Evolutionary conservation across 1,140 invertebrate species (phyloP), one percentile per base, ranked within the genome.

Genomic region (Drosophila bocki): DNA sequence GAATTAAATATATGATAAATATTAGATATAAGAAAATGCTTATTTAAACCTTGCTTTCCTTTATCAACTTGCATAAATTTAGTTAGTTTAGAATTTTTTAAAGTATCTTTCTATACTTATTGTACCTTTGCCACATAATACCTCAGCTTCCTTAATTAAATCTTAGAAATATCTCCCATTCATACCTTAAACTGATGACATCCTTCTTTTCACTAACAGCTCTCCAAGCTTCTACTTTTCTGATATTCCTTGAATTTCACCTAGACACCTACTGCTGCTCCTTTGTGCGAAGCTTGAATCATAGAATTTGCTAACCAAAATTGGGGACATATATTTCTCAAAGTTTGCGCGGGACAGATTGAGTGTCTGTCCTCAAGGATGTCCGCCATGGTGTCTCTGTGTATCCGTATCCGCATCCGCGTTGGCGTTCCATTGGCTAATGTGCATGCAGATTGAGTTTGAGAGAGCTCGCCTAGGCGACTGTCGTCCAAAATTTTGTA

Each of bases 291-390:
- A 65, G 51, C 62, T 83, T 84, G 80, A 84, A 88, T 87, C 80
- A 81, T 81, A 75, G 65, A 78, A 75, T 90, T 81, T 81, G 65
- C 62, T 75, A 72, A 90, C 72, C 78, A 58, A 81, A 84, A 84
- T 78, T 80, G 80, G 70, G 67, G 68, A 88, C 68, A 69, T 45
- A 29, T 11, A 44, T 32, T 50, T 11, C 39, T 29, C 9, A 74
- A 63, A 44, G 44, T 51, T 41, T 56, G 33, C 12, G 32, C 26
- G 11, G 15, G 26, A 11, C 41, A 64, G 47, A 72, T 51, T 47
- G 39, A 26, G 37, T 26, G 60, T 54, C 67, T 47, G 62, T 67
- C 37, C 65, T 37, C 15, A 7, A 35, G 60, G 62, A 69, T 67
- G 65, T 68, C 67, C 47, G 62, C 48, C 22, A 22, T 35, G 62